Evolutionary conservation across 2,797 vertebrate genomes (phyloP), one percentile per base, ranked within the genome.

Genomic region (Momotus momota): DNA sequence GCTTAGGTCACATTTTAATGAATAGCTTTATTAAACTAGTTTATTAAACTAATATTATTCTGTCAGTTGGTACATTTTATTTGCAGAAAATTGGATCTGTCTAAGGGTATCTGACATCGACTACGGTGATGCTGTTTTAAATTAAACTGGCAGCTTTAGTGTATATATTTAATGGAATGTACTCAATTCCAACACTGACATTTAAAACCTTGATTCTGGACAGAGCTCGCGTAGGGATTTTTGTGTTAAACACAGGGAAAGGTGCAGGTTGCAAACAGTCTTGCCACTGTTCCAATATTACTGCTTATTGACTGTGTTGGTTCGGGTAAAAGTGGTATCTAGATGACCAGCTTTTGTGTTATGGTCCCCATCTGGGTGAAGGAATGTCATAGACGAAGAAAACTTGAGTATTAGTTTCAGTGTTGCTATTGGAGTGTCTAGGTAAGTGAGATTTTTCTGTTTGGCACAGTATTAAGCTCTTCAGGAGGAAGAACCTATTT

Each of bases 41-140:
- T 95, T 94, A 93, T 96, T 97, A 95, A 95, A 88, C 89, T 96
- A 96, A 95, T 96, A 96, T 95, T 97, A 95, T 89, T 94, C 94
- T 95, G 84, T 95, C 92, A 95, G 88, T 92, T 81, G 72, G 64
- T 92, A 92, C 75, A 48, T 93, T 96, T 96, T 90, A 96, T 89
- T 94, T 96, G 91, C 94, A 96, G 94, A 95, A 97, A 96, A 95
- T 93, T 93, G 86, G 69, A 86, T 96, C 90, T 88, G 74, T 95
- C 52, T 88, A 90, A 94, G 84, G 69, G 57, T 92, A 92, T 91
- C 73, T 84, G 93, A 96, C 90, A 85, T 80, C 3, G 2, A 74
- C 88, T 93, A 51, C 74, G 74, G 84, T 82, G 79, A 87, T 90
- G 75, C 45, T 83, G 93, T 93, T 94, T 93, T 81, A 96, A 95